Percentiles rank a stretch among this genome's conserved stretches.
phyloP scores from a whole-genome alignment of 2,888 invertebrate genomes.

The Punctoribates punctum region DNA sequence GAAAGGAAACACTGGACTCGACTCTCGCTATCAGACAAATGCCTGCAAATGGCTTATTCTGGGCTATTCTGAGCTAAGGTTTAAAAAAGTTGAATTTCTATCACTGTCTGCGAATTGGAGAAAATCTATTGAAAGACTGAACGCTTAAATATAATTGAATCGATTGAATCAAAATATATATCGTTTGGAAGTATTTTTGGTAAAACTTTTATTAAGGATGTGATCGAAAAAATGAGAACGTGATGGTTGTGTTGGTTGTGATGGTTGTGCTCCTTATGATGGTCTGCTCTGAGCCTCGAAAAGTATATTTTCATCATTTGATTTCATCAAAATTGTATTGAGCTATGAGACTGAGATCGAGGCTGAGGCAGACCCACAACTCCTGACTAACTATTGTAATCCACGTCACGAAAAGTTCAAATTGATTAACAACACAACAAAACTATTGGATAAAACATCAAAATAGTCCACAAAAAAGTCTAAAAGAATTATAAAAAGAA shows the following conservation, averaged over 20 bases:
- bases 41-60: too few species aligned
- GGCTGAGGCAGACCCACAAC: neutral
- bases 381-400: constrained; percentile 12
- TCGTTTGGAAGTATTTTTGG: neutral
- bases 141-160: constrained; percentile 33
- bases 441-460: constrained; percentile 10
- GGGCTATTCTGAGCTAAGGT: neutral
- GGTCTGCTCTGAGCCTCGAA: neutral
- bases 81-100: constrained; percentile 2
- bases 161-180: constrained; percentile 32
- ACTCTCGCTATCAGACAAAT: too few species aligned
- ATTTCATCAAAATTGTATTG: constrained; percentile 1
- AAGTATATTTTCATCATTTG: constrained; percentile 9
- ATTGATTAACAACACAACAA: constrained; percentile 36
- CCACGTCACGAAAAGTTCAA: constrained; percentile 32
- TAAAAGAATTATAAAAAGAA: constrained; percentile 6
- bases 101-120: neutral
- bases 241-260: too few species aligned
- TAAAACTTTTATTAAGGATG: constrained; percentile 17
- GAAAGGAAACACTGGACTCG: too few species aligned
- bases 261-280: too few species aligned
- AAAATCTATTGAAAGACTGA: constrained; percentile 12
- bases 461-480: neutral
- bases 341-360: neutral
- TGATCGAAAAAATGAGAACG: constrained; percentile 4